These are phyloP conservation scores for Eueides isabella DNA, from an alignment of 1,140 invertebrate genomes.

Conservation along the genomic window DNA sequence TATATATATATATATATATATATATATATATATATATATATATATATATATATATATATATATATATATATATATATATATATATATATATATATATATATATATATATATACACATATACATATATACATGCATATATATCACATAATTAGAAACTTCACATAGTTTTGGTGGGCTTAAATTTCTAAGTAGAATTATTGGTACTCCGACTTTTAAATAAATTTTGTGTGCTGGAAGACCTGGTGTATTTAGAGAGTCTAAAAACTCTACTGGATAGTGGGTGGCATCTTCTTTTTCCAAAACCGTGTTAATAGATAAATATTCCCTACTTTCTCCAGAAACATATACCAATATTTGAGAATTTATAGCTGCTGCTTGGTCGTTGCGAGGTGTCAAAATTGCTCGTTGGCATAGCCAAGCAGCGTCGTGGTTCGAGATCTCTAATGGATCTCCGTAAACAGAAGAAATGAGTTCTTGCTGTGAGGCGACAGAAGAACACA, in stretches of 20 bases:
- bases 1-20: no score
- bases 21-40: no score
- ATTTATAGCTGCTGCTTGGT: background rate
- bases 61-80: no score
- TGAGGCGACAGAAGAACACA: background rate
- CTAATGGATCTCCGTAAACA: background rate
- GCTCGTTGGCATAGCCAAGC: background rate
- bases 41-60: no score
- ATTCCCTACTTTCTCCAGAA: background rate
- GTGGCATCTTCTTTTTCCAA: constrained; percentile 23
- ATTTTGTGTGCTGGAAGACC: constrained; percentile 41
- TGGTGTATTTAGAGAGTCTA: constrained; percentile 25
- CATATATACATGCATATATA: no score
- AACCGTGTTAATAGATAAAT: constrained; percentile 28
- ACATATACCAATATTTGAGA: background rate
- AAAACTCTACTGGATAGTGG: constrained; percentile 33
- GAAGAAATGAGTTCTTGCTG: background rate
- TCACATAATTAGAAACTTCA: no score
- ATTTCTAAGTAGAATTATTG: constrained; percentile 36
- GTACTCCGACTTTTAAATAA: constrained; percentile 14
- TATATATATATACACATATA: no score
- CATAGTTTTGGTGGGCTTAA: constrained; percentile 37
- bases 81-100: no score
- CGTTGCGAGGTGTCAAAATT: background rate
- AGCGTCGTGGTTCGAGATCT: no score